Percentiles rank a stretch among this genome's conserved stretches.
Evolutionary conservation across 2,888 invertebrate species (phyloP).

Genomic region (Fragum fragum): DNA sequence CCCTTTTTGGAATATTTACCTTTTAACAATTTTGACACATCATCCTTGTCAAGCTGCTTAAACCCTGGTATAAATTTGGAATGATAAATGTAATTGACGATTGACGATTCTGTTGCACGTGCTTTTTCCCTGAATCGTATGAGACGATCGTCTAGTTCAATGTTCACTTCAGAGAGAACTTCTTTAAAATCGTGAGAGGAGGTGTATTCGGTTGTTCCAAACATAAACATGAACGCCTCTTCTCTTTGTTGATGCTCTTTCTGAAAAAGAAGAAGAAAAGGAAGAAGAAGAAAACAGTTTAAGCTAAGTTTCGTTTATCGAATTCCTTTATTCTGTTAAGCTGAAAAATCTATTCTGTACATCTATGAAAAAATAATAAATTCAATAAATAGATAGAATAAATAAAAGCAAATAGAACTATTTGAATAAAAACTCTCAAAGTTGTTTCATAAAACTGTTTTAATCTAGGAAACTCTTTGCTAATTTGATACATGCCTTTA

Average conservation of each 20-base stretch:
- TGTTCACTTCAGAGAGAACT: constrained; percentile 18
- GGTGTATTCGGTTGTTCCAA: constrained; percentile 6
- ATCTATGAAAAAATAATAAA: no score
- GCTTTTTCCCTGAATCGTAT: constrained; percentile 25
- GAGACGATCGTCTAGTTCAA: constrained; percentile 36
- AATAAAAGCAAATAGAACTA: no score
- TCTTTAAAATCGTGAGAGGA: constrained; percentile 22
- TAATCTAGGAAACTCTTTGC: no score
- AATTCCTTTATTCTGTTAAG: no score
- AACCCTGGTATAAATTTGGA: constrained; percentile 30
- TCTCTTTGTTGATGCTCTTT: constrained; percentile 30
- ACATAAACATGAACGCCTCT: constrained; percentile 25
- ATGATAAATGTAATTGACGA: constrained; percentile 26
- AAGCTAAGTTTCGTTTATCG: no score
- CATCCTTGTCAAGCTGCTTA: constrained; percentile 20
- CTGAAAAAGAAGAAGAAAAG: not conserved
- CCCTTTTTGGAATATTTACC: no score
- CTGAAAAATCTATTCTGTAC: no score
- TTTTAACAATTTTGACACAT: constrained; percentile 29
- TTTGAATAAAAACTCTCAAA: no score
- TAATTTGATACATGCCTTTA: no score
- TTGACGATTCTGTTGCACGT: constrained; percentile 18
- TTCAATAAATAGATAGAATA: no score
- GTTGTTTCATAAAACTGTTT: no score
- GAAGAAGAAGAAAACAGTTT: no score